Evolutionary conservation across 1,140 invertebrate genomes (phyloP), one percentile per base, ranked within the genome.

Genomic region (Heliothis subflexa): DNA sequence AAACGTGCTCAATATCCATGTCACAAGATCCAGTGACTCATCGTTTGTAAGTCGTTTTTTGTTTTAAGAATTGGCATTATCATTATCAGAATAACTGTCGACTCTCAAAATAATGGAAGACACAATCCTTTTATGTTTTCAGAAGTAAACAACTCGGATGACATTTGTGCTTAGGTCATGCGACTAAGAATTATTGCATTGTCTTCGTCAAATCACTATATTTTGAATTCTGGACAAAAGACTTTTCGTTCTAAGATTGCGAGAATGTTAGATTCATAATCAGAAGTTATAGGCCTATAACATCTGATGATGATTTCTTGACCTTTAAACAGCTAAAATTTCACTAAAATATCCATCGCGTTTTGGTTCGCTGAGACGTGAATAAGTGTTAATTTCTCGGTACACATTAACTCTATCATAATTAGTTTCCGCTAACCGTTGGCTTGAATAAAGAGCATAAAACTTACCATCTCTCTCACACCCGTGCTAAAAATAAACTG

Each of bases 91-190:
- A 55, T 5, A 14, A 55, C 5, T 21, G 54, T 10, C 10, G 18
- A 21, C 5, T 45, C 33, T 0, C 40, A n/a, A n/a, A 64, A 47
- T 64, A 47, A 64, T 47, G 40, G n/a, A 3, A 64, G 14, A 64
- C 7, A 9, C 40, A 64, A 64, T 64, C 16, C n/a, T 64, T n/a
- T 64, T 16, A 10, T 40, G 59, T 33, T 12, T 25, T 57, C 18
- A 1, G 25, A 57, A 57, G 55, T 57, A 28, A 57, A 57, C 21
- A 57, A 3, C 25, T 57, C 0, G 3, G 25, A 21, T 57, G 21
- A 57, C 11, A 25, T 25, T 57, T 57, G 52, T 54, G 55, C 55
- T 57, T 57, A 57, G 55, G 16, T 57, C 55, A 57, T 57, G 11
- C 16, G 16, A 10, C 16, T 21, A 55, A 55, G 18, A 55, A 21